phyloP scores from a whole-genome alignment of 2,113 vertebrate species.

The Sigmodon hispidus region DNA sequence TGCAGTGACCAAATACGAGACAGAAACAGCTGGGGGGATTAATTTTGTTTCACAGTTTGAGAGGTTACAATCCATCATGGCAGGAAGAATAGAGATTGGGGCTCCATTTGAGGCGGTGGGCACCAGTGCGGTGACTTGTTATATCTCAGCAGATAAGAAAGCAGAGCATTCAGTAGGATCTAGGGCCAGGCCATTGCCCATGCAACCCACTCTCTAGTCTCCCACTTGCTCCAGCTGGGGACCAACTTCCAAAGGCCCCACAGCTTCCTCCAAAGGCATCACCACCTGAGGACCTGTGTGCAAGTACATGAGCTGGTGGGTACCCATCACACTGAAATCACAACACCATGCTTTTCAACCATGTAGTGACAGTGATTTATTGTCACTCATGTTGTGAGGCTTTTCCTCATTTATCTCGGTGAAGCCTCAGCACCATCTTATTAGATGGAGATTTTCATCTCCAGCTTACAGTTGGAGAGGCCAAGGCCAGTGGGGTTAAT shows the following conservation, averaged over 20 bases:
- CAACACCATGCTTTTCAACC: background rate
- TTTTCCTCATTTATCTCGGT: background rate
- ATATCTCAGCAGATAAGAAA: background rate
- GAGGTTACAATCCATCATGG: background rate
- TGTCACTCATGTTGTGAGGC: accelerated
- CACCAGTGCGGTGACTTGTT: background rate
- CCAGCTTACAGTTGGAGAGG: background rate
- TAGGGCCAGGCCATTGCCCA: background rate
- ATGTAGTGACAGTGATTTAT: accelerated
- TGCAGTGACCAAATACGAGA: background rate
- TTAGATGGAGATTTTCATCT: accelerated
- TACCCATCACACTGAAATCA: background rate
- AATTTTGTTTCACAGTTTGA: background rate
- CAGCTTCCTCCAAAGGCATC: background rate
- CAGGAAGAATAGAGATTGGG: background rate
- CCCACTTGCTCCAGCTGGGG: background rate
- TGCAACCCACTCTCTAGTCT: background rate
- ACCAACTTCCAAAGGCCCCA: background rate
- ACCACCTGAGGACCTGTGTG: background rate
- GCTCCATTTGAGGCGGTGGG: background rate
- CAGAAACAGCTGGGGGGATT: background rate
- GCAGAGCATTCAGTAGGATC: background rate
- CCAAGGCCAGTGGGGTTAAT: background rate
- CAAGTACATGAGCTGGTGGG: background rate
- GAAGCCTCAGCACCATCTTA: background rate